Evolutionary conservation across 2,888 invertebrate species (phyloP).

Genomic region (Bombylius discolor): DNA sequence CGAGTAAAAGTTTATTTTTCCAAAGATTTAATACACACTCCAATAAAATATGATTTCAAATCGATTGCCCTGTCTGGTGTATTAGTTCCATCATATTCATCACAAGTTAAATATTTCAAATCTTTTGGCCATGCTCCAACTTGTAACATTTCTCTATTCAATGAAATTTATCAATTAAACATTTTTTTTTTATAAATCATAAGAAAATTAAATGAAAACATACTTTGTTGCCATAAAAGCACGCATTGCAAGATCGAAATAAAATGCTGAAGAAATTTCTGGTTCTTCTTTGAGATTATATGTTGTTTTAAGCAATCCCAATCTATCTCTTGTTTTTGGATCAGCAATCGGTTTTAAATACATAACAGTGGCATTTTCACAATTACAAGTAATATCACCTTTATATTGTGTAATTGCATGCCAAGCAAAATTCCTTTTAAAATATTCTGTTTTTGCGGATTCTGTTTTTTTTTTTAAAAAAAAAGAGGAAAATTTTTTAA

Average conservation of each 20-base stretch:
- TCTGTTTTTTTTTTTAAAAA: conserved; percentile 20
- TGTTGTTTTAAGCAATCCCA: conserved; percentile 55
- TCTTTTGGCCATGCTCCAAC: conserved; percentile 61
- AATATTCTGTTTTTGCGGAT: conserved; percentile 61
- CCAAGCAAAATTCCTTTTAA: conserved; percentile 78
- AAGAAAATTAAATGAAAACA: conserved; percentile 19
- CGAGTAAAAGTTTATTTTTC: too few relatives aligned
- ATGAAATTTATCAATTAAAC: conserved; percentile 1
- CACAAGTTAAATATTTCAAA: conserved; percentile 61
- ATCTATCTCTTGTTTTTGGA: conserved; percentile 52
- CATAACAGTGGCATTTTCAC: conserved; percentile 64
- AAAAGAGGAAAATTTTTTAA: background rate
- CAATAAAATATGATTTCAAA: conserved; percentile 52
- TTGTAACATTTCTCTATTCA: conserved; percentile 50
- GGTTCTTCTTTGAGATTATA: conserved; percentile 58
- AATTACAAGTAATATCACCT: conserved; percentile 58
- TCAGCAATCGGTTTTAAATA: conserved; percentile 61
- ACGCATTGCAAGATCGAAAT: conserved; percentile 69
- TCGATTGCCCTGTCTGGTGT: conserved; percentile 60
- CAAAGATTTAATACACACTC: too few relatives aligned
- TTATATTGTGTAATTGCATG: conserved; percentile 67
- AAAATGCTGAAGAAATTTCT: conserved; percentile 69
- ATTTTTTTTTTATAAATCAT: background rate
- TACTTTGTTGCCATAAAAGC: conserved; percentile 63
- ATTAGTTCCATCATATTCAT: conserved; percentile 64